Base-by-base conservation (phyloP, 2,797 vertebrate genomes). In the Emys orbicularis region DNA sequence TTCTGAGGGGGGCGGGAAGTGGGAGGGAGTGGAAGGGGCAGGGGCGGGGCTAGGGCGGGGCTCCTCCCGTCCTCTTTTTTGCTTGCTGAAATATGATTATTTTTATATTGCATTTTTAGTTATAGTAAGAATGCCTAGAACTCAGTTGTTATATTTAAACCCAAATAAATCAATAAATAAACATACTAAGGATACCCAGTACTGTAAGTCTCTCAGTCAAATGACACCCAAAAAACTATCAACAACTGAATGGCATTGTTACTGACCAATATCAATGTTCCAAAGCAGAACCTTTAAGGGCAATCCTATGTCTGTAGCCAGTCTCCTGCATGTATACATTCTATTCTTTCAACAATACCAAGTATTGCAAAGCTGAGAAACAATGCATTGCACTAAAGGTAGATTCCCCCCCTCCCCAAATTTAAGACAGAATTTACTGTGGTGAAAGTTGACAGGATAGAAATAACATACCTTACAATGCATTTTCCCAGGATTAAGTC, bases 101-200 rank as follows among this genome's bases (percentile, higher is more conserved):
- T 88, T 87, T 96, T 96, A 93, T 86, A 91, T 74, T 89, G 77
- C 53, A 29, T 95, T 94, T 89, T 89, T 87, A 80, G 61, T 68
- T 94, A 93, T 4, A 34, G 83, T 61, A 95, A 95, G 90, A 31
- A 57, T 0, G 88, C n/a, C 47, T 59, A 88, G 84, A 88, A 82
- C 65, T 44, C 12, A 81, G 31, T 79, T 52, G 56, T 87, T 90
- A 87, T 68, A 96, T 0, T 81, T 27, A 94, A 94, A 74, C 23
- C 37, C 41, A 74, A 27, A 44, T 44, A 10, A 59, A 59, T 59
- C 29, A 59, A 57, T 54, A 54, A 57, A 18, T 10, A 72, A 72
- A 41, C 18, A 79, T 16, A 52, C 49, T 92, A 93, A 81, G 59
- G 90, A 91, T 47, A 79, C 6, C 11, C 53, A 89, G 87, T 90